Base-by-base conservation (phyloP, 2,113 vertebrate genomes). In the Emydura subglobosa region DNA sequence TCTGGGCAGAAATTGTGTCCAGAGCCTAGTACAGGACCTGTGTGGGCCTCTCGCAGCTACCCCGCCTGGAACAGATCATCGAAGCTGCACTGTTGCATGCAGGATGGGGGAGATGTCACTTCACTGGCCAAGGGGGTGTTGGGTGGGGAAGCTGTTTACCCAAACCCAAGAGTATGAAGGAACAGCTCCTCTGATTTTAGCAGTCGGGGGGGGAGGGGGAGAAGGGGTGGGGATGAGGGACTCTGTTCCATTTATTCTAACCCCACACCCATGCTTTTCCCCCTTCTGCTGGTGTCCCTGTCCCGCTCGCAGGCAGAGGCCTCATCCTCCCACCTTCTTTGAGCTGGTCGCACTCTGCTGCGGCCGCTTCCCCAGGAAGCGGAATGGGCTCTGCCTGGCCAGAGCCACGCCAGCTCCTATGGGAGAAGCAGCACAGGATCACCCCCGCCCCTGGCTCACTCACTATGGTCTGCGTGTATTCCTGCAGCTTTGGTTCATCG, bases 381-480 rank as follows among this genome's bases (percentile, higher is more conserved):
- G 0, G 49, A 6, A 31, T 47, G 53, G 10, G 25, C 1, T 0
- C 3, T 34, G 78, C 7, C 17, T 7, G 34, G 39, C 50, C 50
- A 74, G 54, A 14, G 39, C n/a, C 6, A 14, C 9, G 44, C 19
- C 76, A 19, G 27, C 22, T 16, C 21, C 55, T 39, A 22, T 24
- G 16, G 34, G 13, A 25, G 44, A 29, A 7, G 44, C 10, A 50
- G 13, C 14, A 12, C 55, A 31, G 29, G 14, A 13, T 9, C 34
- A 16, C 54, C 3, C 47, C 24, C 24, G 1, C n/a, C 17, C 16
- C 8, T 16, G 8, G 27, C 13, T 68, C 87, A 96, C 99, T 99
- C 96, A 99, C 99, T 24, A 99, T 99, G 55, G 99, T 99, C 93
- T 99, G 98, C 1, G 99, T 99, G 97, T 99, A 99, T 95, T 99